Conservation (phyloP, 2,888 invertebrate genomes). For the Drosophila sordidula region DNA sequence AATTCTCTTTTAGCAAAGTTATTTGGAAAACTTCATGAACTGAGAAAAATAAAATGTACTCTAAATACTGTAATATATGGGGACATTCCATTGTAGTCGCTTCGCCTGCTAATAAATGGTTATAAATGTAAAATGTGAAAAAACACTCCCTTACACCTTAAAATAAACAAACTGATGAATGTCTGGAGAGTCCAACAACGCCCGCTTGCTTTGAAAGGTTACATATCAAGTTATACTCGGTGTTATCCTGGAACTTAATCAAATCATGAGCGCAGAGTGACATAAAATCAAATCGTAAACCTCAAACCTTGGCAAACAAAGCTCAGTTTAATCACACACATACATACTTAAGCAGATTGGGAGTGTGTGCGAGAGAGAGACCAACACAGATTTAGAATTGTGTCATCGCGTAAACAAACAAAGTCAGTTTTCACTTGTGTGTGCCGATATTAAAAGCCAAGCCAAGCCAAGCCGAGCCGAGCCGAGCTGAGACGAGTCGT, state of each 20-base stretch:
- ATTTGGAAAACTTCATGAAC: background rate
- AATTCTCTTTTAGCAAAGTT: background rate
- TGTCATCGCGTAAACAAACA: slow-evolving; percentile 74
- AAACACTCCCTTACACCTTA: background rate
- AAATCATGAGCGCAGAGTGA: slow-evolving; percentile 37
- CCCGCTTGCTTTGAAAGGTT: slow-evolving; percentile 10
- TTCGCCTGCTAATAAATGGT: background rate
- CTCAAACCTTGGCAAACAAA: slow-evolving; percentile 43
- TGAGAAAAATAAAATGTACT: too few species aligned
- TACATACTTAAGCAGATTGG: background rate
- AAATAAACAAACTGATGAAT: background rate
- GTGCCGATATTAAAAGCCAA: slow-evolving; percentile 55
- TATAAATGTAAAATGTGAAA: background rate
- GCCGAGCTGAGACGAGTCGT: background rate
- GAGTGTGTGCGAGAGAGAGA: slow-evolving; percentile 22
- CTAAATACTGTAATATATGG: background rate
- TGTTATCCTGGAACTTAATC: slow-evolving; percentile 36
- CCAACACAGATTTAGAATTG: slow-evolving; percentile 63
- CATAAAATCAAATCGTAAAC: slow-evolving; percentile 49
- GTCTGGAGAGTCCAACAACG: background rate
- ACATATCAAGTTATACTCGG: slow-evolving; percentile 13
- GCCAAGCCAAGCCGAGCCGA: slow-evolving; percentile 22
- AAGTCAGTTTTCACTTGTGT: slow-evolving; percentile 48
- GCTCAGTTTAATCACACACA: slow-evolving; percentile 27
- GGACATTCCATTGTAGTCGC: too few species aligned